Percentiles rank a stretch among this genome's conserved stretches.
phyloP scores from a whole-genome alignment of 2,113 vertebrate genomes.

The Chaetodon auriga region DNA sequence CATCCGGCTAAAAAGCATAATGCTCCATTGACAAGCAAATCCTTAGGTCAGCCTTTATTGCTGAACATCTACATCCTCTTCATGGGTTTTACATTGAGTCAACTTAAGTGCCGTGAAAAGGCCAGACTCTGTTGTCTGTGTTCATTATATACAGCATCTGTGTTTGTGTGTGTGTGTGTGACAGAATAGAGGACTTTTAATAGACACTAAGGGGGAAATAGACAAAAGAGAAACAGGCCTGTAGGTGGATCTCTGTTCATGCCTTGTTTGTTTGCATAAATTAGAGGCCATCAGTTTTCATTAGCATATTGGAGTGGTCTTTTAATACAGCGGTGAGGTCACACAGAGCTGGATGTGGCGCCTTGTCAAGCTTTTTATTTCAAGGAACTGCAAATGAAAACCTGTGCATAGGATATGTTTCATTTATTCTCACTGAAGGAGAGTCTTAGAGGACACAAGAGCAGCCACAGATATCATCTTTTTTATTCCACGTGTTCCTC shows the following conservation, averaged over 20 bases:
- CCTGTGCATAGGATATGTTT: background rate
- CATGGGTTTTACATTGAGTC: conserved; percentile 26
- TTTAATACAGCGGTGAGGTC: conserved; percentile 34
- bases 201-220: background rate
- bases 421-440: background rate
- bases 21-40: conserved; percentile 50
- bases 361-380: background rate
- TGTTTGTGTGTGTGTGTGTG: conserved; percentile 12
- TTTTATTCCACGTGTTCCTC: background rate
- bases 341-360: conserved; percentile 13
- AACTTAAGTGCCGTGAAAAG: conserved; percentile 8
- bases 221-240: conserved; percentile 33
- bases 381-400: conserved; percentile 5
- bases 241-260: conserved; percentile 31
- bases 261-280: conserved; percentile 61
- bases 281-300: conserved; percentile 49
- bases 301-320: conserved; percentile 68
- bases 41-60: conserved; percentile 30
- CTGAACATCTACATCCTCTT: conserved; percentile 16
- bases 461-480: background rate
- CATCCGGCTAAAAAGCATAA: conserved; percentile 57
- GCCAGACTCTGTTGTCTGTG: background rate
- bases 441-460: too few species aligned
- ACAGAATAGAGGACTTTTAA: conserved; percentile 14
- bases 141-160: background rate